These are phyloP conservation scores for Cryptotis parvus DNA, from an alignment of 2,113 vertebrate species.

Conservation along the genomic window DNA sequence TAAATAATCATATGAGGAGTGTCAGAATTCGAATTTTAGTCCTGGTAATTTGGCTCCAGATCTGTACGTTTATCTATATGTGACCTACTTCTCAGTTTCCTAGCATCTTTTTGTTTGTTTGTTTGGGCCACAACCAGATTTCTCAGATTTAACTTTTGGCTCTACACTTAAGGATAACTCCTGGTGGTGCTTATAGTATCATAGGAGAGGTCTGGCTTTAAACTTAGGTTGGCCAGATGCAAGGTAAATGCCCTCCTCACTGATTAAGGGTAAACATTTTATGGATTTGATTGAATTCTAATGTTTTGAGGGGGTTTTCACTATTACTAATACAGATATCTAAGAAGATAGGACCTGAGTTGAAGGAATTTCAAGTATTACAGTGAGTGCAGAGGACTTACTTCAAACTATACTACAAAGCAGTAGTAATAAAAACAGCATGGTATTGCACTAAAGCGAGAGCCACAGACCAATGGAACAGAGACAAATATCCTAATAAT, in stretches of 20 bases:
- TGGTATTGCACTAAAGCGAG: no score
- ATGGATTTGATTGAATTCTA: background rate
- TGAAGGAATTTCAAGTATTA: background rate
- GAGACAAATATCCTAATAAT: no score
- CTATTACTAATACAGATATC: background rate
- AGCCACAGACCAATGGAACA: no score
- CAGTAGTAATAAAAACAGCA: no score
- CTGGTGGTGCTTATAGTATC: no score
- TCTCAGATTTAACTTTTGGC: no score
- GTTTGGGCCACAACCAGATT: no score
- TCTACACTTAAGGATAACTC: no score
- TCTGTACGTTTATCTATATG: background rate
- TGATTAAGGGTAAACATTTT: background rate
- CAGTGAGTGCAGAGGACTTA: background rate
- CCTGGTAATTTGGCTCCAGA: background rate
- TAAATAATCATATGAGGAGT: background rate
- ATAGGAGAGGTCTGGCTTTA: no score
- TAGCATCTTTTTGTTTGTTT: background rate
- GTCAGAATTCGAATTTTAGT: background rate
- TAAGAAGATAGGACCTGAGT: background rate
- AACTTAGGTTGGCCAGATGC: no score
- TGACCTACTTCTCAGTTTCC: background rate
- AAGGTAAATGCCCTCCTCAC: no score
- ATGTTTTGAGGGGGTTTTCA: accelerated
- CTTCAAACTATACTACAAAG: background rate